Percentiles rank a stretch among this genome's conserved stretches.
These are phyloP conservation scores for Caenorhabditis uteleia DNA, from an alignment of 2,888 invertebrate genomes.

Conservation along the genomic window DNA sequence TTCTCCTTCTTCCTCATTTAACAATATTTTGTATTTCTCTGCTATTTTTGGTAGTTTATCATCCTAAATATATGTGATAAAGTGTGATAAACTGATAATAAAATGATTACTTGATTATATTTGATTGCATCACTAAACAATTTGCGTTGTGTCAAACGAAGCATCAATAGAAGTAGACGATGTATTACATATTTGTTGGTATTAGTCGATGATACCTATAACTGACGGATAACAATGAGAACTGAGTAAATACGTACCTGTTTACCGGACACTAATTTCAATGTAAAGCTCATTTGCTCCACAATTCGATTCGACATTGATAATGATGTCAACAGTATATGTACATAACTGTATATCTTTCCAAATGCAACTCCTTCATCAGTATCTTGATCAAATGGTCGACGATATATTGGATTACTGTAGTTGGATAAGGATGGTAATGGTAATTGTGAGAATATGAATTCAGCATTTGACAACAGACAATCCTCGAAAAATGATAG, in stretches of 20 bases:
- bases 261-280: slow-evolving; percentile 9
- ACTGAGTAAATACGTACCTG: slow-evolving; percentile 9
- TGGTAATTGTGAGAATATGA: slow-evolving; percentile 19
- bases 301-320: slow-evolving; percentile 17
- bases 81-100: background rate
- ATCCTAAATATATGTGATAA: background rate
- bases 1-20: slow-evolving; percentile 10
- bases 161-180: slow-evolving; percentile 22
- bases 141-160: slow-evolving; percentile 22
- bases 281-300: slow-evolving; percentile 20
- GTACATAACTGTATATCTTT: slow-evolving; percentile 19
- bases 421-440: slow-evolving; percentile 11
- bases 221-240: too few species aligned
- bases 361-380: slow-evolving; percentile 9
- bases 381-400: slow-evolving; percentile 7
- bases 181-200: slow-evolving; percentile 6
- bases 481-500: slow-evolving; percentile 18
- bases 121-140: slow-evolving; percentile 20
- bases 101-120: slow-evolving; percentile 1
- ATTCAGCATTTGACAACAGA: slow-evolving; percentile 15
- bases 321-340: slow-evolving; percentile 19
- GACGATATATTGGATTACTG: slow-evolving; percentile 25
- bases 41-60: slow-evolving; percentile 6
- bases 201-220: too few species aligned
- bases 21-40: slow-evolving; percentile 18